Evolutionary conservation across 2,888 invertebrate genomes (phyloP), one percentile per base, ranked within the genome.

Genomic region (Cataglyphis rosenhaueri): DNA sequence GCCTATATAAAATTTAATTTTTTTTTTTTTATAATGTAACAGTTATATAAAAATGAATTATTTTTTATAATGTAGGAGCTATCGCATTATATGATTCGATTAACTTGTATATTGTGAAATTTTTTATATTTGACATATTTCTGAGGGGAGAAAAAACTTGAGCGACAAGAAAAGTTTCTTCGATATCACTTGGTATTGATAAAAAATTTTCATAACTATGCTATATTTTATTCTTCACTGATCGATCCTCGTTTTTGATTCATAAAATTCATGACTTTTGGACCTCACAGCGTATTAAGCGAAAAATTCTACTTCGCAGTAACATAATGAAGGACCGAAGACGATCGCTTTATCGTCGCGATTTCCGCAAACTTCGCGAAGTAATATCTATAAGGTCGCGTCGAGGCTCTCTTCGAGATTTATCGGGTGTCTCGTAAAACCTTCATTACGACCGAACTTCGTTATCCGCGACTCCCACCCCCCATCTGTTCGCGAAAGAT

Each of bases 381-480:
- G 76, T 78, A 68, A 78, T 78, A 78, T 78, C 68, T 68, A 78
- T 78, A 78, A 78, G 57, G 78, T 70, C 78, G 78, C 44, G 41
- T 21, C 57, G 71, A 78, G 71, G 57, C 44, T 57, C 41, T 21
- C 44, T 21, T 70, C 44, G 29, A 78, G 59, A 78, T 78, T 78
- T 78, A 78, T 78, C 78, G 70, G 57, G 44, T 66, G 32, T 57
- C 78, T 70, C 78, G 78, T 76, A 66, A 76, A 78, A 82, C 64
- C 82, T 78, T 82, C 78, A 82, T 82, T 78, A 82, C 59, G 64
- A 59, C 82, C 65, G 82, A 82, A 82, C 82, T 82, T 82, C 79
- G 78, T 66, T 66, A 66, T 82, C 78, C 81, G 41, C 41, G 44
- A 52, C 57, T 62, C 21, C 8, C 29, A 52, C 38, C 55, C 55